A percentile compares a stretch with the other conserved stretches of the same genome.
Evolutionary conservation across 2,797 vertebrate species (phyloP).

Genomic region (Gymnodraco acuticeps): DNA sequence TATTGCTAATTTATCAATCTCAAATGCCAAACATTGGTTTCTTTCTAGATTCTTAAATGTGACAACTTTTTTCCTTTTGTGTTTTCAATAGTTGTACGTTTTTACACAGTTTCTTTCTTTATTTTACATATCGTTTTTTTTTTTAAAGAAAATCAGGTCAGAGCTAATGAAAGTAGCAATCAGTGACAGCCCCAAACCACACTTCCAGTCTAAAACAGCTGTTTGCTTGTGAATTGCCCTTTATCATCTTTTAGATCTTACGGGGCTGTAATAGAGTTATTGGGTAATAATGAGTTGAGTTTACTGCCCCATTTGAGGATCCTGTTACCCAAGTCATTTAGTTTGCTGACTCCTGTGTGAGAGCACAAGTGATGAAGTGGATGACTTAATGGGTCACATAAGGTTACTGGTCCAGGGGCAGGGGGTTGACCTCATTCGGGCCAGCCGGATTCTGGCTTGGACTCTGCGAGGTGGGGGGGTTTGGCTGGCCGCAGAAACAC

Average conservation of each 20-base stretch:
- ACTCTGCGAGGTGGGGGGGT: constrained; percentile 39
- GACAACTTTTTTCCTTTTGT: neutral
- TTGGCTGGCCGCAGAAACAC: constrained; percentile 31
- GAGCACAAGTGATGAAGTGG: constrained; percentile 70
- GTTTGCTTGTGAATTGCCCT: constrained; percentile 1
- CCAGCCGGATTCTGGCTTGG: constrained; percentile 61
- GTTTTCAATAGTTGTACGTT: neutral
- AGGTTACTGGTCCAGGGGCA: constrained; percentile 73
- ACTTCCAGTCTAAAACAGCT: constrained; percentile 8
- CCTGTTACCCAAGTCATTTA: constrained; percentile 38
- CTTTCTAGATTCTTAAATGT: neutral
- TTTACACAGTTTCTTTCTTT: neutral
- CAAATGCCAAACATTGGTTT: neutral
- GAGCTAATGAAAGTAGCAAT: neutral
- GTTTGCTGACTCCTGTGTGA: constrained; percentile 59
- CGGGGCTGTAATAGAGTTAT: constrained; percentile 38
- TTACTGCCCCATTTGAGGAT: constrained; percentile 40
- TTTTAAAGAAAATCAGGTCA: neutral
- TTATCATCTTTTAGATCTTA: constrained; percentile 4
- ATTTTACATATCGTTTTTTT: neutral
- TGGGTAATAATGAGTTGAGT: constrained; percentile 51
- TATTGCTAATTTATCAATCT: neutral
- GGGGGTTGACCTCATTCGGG: constrained; percentile 73
- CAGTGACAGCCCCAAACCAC: neutral
- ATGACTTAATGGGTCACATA: constrained; percentile 78